Evolutionary conservation across 2,797 vertebrate genomes (phyloP).

Genomic region (Sitta carolinensis): DNA sequence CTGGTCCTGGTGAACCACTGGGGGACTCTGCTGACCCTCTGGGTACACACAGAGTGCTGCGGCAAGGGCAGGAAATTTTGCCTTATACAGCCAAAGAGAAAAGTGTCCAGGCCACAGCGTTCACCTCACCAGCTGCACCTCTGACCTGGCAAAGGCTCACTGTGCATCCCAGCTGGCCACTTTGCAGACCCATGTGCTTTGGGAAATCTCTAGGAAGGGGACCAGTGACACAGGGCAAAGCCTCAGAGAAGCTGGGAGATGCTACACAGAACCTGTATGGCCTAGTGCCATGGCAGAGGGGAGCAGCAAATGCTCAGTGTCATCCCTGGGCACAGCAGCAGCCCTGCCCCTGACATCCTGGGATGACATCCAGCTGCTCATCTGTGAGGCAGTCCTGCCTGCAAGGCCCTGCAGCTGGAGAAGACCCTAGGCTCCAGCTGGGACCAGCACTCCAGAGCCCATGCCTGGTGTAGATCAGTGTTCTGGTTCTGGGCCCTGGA

Average conservation of each 20-base stretch:
- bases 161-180: no score
- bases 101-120: accelerated
- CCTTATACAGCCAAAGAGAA: background rate
- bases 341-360: background rate
- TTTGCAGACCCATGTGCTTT: background rate
- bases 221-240: background rate
- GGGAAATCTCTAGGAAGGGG: background rate
- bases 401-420: background rate
- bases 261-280: accelerated
- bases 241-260: background rate
- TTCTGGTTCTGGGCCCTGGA: background rate
- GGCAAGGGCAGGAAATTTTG: background rate
- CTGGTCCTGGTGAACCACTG: background rate
- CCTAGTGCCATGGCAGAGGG: accelerated
- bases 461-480: background rate
- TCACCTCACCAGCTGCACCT: background rate
- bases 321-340: background rate
- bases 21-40: background rate
- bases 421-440: background rate
- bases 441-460: accelerated
- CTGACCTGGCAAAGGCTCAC: background rate
- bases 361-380: background rate
- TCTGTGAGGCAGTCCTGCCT: background rate
- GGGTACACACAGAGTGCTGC: background rate
- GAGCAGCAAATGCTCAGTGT: background rate